Evolutionary conservation across 1,140 invertebrate genomes (phyloP).

Genomic region (Teleopsis dalmanni): DNA sequence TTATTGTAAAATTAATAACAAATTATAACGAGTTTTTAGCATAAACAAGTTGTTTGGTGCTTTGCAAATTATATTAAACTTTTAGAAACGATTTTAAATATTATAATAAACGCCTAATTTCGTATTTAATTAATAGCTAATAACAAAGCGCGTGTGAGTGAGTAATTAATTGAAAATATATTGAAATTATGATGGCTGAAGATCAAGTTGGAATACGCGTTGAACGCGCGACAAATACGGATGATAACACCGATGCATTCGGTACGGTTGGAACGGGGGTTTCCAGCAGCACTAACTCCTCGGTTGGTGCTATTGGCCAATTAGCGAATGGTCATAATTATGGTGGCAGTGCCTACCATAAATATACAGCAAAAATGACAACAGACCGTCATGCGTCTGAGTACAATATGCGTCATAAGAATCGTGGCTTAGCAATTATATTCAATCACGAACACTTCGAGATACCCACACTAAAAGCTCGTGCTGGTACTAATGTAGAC

Average conservation of each 20-base stretch:
- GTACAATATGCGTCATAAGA: constrained; percentile 82
- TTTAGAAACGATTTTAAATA: too few species aligned
- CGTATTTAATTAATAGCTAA: too few species aligned
- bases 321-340: constrained; percentile 33
- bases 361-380: constrained; percentile 51
- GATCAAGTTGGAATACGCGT: constrained; percentile 31
- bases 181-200: not conserved
- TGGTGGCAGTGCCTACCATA: constrained; percentile 22
- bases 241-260: constrained; percentile 31
- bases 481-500: constrained; percentile 70
- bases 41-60: too few species aligned
- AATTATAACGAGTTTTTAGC: too few species aligned
- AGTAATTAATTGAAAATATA: too few species aligned
- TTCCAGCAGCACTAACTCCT: not conserved
- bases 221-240: constrained; percentile 19
- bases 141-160: too few species aligned
- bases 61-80: too few species aligned
- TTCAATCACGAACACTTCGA: constrained; percentile 83
- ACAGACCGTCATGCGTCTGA: constrained; percentile 59
- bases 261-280: constrained; percentile 18
- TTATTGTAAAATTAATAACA: too few species aligned
- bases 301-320: constrained; percentile 31
- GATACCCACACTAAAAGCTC: constrained; percentile 50
- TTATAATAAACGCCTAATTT: too few species aligned
- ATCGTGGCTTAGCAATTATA: constrained; percentile 73